Evolutionary conservation across 2,888 invertebrate species (phyloP), one percentile per base, ranked within the genome.

Genomic region (Cantharis lateralis): DNA sequence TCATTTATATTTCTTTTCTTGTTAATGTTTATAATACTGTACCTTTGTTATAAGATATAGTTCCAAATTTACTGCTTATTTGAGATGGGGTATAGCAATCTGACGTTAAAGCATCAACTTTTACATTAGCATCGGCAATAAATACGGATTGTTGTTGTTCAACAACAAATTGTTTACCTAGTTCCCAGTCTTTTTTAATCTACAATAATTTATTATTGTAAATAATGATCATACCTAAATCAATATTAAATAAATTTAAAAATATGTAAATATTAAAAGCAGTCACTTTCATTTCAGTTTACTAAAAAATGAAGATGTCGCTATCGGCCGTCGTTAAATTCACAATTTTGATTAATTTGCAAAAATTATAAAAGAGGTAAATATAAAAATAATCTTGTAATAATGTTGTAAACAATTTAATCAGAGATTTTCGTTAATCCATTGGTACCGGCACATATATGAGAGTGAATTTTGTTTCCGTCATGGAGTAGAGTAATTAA

Each of bases 11-110:
- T 5, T 28, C 9, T 28, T 28, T 26, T 26, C 5, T 13, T 32
- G 32, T 32, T 15, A 15, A 3, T 62, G 1, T 3, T 63, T 13
- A 11, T 11, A 15, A 20, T 64, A 20, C 13, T 16, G 15, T 20
- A 84, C 92, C 93, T 85, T 95, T 95, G 80, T 91, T 91, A 83
- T 95, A 95, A 0, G 92, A 90, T 76, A 94, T 91, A 0, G 89
- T 90, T 26, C 92, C 92, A 82, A 95, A 95, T 89, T 93, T 92
- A 0, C 86, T 87, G 2, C 89, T 88, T 7, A 94, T 91, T 78
- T 93, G 89, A 0, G 84, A 83, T 0, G 92, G 92, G 9, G 91
- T 91, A 3, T 88, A 86, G 11, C 87, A 85, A 70, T 91, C 89
- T 1, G 82, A 81, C 18, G 90, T 91, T 81, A 95, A 86, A 0